Evolutionary conservation across 2,113 vertebrate genomes (phyloP).

Genomic region (Alethe diademata): DNA sequence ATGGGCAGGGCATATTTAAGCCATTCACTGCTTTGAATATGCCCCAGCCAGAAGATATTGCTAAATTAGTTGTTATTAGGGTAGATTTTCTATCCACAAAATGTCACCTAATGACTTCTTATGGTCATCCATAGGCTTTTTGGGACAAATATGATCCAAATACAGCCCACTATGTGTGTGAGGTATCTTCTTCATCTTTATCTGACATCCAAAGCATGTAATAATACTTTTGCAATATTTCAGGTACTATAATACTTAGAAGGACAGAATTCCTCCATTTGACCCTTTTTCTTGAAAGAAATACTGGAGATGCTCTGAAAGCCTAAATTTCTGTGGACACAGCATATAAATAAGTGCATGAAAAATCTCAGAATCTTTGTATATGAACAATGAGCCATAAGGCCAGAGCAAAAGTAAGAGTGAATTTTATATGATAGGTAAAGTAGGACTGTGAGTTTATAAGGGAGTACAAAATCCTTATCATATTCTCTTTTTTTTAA

Average conservation of each 20-base stretch:
- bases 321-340: background rate
- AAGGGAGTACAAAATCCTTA: background rate
- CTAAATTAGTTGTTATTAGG: background rate
- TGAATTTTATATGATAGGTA: background rate
- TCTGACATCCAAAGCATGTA: accelerated
- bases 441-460: background rate
- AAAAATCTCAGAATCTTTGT: background rate
- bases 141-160: background rate
- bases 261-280: background rate
- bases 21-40: background rate
- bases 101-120: background rate
- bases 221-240: background rate
- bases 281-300: background rate
- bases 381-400: background rate
- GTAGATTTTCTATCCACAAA: background rate
- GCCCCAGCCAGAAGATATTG: background rate
- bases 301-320: background rate
- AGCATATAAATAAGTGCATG: background rate
- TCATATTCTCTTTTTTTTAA: background rate
- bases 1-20: background rate
- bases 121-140: background rate
- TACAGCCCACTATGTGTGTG: background rate
- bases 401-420: background rate
- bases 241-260: background rate
- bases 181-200: background rate